Evolutionary conservation across 2,797 vertebrate genomes (phyloP).

Genomic region (Enteromius afrohamiltoni): DNA sequence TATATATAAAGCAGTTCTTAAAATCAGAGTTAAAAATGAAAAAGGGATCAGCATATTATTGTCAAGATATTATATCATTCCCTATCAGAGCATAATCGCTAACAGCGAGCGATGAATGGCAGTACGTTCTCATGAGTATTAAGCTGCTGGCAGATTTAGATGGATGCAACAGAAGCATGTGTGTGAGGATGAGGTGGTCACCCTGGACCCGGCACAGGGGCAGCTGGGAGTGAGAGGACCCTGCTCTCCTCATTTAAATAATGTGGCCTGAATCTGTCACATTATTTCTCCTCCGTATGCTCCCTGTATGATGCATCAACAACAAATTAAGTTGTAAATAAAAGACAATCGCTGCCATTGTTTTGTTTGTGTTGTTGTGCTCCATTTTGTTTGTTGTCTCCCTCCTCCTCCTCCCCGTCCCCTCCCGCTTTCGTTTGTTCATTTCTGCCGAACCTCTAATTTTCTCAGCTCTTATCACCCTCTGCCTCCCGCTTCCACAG

Average conservation of each 20-base stretch:
- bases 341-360: conserved; percentile 94
- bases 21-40: not conserved
- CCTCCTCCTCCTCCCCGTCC: conserved; percentile 15
- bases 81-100: conserved; percentile 3
- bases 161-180: conserved; percentile 42
- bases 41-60: not conserved
- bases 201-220: conserved; percentile 86
- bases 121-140: conserved; percentile 35
- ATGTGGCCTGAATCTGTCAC: conserved; percentile 97
- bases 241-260: conserved; percentile 97
- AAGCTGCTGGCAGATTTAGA: conserved; percentile 37
- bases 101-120: not conserved
- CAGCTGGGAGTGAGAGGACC: conserved; percentile 89
- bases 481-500: conserved; percentile 10
- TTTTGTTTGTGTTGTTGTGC: conserved; percentile 77
- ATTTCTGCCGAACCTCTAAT: conserved; percentile 21
- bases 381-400: conserved; percentile 67
- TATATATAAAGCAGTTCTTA: not conserved
- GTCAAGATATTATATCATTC: conserved; percentile 5
- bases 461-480: conserved; percentile 43
- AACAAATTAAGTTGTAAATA: conserved; percentile 89
- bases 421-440: conserved; percentile 43
- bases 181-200: conserved; percentile 73
- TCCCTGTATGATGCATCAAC: conserved; percentile 91
- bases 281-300: conserved; percentile 93